Conservation (phyloP, 2,888 invertebrate species). For the Parnassius glacialis region DNA sequence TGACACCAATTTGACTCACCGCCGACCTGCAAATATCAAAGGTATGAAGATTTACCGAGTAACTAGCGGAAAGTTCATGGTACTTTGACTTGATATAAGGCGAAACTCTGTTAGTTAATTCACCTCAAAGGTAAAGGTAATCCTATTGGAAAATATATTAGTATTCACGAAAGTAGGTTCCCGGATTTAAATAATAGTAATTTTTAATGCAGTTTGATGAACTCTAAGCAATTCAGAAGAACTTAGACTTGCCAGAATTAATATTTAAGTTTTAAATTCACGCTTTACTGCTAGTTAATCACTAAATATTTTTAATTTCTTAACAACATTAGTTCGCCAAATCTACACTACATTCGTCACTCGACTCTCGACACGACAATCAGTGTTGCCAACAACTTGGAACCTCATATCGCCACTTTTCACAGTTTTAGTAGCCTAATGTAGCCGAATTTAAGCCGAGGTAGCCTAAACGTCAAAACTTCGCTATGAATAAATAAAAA, state of each 20-base stretch:
- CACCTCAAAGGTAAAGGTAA: constrained; percentile 5
- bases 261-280: constrained; percentile 17
- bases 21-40: constrained; percentile 48
- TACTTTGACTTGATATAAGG: constrained; percentile 22
- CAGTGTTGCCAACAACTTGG: too few relatives aligned
- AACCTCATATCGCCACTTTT: too few relatives aligned
- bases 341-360: too few relatives aligned
- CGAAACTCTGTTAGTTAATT: constrained; percentile 23
- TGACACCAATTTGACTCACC: constrained; percentile 58
- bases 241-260: neutral
- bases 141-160: constrained; percentile 8
- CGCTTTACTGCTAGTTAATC: constrained; percentile 17
- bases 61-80: neutral
- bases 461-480: too few relatives aligned
- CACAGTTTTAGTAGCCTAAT: too few relatives aligned
- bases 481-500: too few relatives aligned
- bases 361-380: too few relatives aligned
- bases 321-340: too few relatives aligned
- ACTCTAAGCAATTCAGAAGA: neutral
- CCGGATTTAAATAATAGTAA: constrained; percentile 54
- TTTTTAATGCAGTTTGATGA: too few relatives aligned
- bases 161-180: constrained; percentile 61
- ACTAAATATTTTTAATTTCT: constrained; percentile 27
- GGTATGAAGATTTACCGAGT: constrained; percentile 12
- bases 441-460: too few relatives aligned